These are phyloP conservation scores for Gymnothorax reevesii DNA, from an alignment of 2,797 vertebrate genomes.

Conservation along the genomic window DNA sequence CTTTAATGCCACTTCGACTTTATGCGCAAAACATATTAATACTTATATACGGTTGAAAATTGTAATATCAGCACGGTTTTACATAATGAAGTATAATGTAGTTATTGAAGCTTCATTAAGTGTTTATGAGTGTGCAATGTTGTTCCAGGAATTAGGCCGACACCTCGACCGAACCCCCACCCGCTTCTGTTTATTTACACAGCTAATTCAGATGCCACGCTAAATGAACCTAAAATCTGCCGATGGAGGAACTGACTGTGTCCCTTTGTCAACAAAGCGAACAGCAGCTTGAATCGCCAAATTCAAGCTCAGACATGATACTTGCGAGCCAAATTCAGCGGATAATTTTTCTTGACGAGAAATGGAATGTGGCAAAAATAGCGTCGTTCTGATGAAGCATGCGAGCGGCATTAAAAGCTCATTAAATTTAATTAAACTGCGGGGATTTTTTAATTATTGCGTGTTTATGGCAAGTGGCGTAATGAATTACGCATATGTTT, in stretches of 20 bases:
- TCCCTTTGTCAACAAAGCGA: too few species aligned
- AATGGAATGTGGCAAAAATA: background rate
- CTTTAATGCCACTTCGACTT: background rate
- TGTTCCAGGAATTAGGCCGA: background rate
- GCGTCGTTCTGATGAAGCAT: too few species aligned
- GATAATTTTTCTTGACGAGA: background rate
- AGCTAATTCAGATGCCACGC: background rate
- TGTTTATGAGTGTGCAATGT: background rate
- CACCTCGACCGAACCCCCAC: background rate
- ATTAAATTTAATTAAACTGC: background rate
- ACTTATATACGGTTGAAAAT: background rate
- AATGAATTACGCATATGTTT: background rate
- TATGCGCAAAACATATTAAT: background rate
- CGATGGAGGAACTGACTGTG: too few species aligned
- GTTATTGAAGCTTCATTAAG: constrained; percentile 1
- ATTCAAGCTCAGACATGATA: too few species aligned
- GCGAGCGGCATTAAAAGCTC: background rate
- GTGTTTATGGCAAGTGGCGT: background rate
- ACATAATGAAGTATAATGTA: background rate
- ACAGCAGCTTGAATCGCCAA: too few species aligned
- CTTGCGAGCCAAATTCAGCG: too few species aligned
- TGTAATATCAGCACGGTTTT: background rate
- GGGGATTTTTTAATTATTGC: background rate
- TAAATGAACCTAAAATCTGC: background rate
- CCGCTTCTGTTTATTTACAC: background rate